Base-by-base conservation (phyloP, 1,140 invertebrate species). In the Neodiprion pinetum region DNA sequence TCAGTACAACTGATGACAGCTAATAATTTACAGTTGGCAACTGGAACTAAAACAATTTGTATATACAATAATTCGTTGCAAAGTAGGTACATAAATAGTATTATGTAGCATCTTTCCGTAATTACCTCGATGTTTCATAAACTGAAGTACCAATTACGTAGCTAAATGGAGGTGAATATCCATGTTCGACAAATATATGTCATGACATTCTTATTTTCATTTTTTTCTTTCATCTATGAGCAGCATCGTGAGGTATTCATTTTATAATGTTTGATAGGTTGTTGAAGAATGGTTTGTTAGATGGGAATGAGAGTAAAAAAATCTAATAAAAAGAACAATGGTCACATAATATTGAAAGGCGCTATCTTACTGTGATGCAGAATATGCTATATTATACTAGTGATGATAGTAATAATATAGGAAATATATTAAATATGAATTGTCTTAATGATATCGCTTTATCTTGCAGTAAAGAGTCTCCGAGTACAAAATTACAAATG, bases 301-400 rank as follows among this genome's bases (percentile, higher is more conserved):
- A 85, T 72, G 75, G 79, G 79, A 82, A 82, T 84, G 82, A 81
- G 78, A 80, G 80, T 82, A 79, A 72, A 53, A 75, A 74, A 77
- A 78, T 83, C 77, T 75, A 80, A 86, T 69, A 75, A 71, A 74
- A 75, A 81, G 75, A 83, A 81, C 80, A 82, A 84, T 79, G 83
- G 87, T 85, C 81, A 81, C 80, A 80, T 84, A 82, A 85, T 81
- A 84, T 84, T 84, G 84, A 87, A 85, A 77, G 84, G 86, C 86
- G 86, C 86, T 88, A 88, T 87, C 82, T 84, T 88, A 86, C 87
- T 88, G 87, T 88, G 87, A 88, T 88, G 87, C 85, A 88, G 85
- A 86, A 86, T 86, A 87, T 69, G 47, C 87, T 79, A 77, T 78
- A 76, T 74, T 81, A 40, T 40, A 82, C 77, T 79, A 75, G 75